Percentiles rank a stretch among this genome's conserved stretches.
Conservation (phyloP, 2,888 invertebrate genomes). For the Laothoe populi region DNA sequence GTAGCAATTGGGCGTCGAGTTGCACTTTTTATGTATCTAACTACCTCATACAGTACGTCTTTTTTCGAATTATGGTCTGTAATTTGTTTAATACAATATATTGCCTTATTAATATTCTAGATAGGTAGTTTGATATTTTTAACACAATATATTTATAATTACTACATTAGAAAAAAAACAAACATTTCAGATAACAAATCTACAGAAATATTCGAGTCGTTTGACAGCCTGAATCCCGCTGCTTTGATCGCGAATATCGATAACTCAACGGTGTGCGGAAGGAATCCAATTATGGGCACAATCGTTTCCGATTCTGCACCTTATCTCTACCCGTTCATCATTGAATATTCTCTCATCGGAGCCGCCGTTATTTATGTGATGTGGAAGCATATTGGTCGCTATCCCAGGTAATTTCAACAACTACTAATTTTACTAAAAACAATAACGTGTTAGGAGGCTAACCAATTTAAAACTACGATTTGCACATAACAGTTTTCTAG, state of each 20-base stretch:
- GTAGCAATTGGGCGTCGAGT: constrained; percentile 28
- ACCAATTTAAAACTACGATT: background rate
- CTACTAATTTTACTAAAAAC: too few relatives aligned
- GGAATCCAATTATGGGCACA: constrained; percentile 95
- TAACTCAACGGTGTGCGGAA: constrained; percentile 88
- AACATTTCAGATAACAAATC: constrained; percentile 62
- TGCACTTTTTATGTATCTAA: constrained; percentile 32
- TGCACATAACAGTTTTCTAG: background rate
- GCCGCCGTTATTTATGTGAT: constrained; percentile 98
- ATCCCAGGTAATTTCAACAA: constrained; percentile 87
- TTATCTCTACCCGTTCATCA: constrained; percentile 97
- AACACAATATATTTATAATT: too few relatives aligned
- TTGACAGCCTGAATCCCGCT: constrained; percentile 85
- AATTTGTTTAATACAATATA: background rate
- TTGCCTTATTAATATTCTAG: background rate
- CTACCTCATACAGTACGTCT: constrained; percentile 40
- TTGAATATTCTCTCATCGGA: constrained; percentile 97
- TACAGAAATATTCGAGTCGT: constrained; percentile 82
- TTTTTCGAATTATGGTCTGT: constrained; percentile 41
- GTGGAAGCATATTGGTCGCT: constrained; percentile 97
- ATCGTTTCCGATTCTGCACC: constrained; percentile 97
- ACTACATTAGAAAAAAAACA: background rate
- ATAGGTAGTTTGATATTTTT: background rate
- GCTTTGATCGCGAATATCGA: constrained; percentile 85
- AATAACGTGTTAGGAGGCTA: too few relatives aligned